phyloP scores from a whole-genome alignment of 2,113 vertebrate genomes.

The Colius striatus region DNA sequence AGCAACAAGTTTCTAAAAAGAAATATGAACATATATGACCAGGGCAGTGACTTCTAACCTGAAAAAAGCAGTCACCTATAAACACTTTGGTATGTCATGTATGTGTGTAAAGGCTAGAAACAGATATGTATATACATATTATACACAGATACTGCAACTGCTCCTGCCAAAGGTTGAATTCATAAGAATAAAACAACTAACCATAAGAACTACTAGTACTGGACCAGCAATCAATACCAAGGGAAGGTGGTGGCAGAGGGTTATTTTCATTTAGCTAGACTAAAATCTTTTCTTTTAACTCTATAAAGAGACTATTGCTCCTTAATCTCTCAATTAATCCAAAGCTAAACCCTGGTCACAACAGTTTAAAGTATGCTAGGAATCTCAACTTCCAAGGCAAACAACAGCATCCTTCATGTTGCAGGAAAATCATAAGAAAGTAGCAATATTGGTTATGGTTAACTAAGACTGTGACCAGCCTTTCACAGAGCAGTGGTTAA shows the following conservation, averaged over 20 bases:
- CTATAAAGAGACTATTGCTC: background rate
- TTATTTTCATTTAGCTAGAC: background rate
- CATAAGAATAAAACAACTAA: background rate
- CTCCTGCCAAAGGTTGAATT: background rate
- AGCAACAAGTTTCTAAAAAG: background rate
- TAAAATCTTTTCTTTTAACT: slow-evolving; percentile 9
- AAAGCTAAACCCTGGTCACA: background rate
- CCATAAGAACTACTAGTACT: background rate
- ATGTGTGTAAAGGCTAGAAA: background rate
- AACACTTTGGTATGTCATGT: background rate
- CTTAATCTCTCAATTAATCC: slow-evolving; percentile 56
- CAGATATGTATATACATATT: background rate
- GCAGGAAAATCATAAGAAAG: slow-evolving; percentile 23
- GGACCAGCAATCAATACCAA: background rate
- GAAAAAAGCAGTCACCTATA: background rate
- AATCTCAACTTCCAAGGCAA: slow-evolving; percentile 56
- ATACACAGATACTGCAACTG: background rate
- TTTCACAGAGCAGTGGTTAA: background rate
- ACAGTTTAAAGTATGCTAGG: slow-evolving; percentile 41
- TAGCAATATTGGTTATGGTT: slow-evolving; percentile 9
- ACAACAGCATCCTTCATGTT: slow-evolving; percentile 31
- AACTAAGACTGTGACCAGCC: background rate
- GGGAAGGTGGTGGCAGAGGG: background rate
- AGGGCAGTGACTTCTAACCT: background rate
- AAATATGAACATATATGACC: background rate